Conservation (phyloP, 2,888 invertebrate species). For the Eupithecia vulgata region DNA sequence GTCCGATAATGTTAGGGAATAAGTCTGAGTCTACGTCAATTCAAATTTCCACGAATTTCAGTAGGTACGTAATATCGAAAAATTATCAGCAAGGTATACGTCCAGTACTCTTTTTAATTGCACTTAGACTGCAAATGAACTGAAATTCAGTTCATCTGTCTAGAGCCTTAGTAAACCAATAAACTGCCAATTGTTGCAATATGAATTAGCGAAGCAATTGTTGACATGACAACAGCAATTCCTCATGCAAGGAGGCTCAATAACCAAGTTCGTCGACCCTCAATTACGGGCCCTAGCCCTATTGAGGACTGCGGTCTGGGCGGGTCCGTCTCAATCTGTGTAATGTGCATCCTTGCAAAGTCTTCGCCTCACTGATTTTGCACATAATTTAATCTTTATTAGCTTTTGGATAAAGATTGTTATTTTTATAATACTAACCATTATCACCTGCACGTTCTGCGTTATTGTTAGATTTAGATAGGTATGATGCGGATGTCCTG, state of each 20-base stretch:
- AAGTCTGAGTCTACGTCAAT: neutral
- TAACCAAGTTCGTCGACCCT: slow-evolving; percentile 67
- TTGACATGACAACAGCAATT: slow-evolving; percentile 57
- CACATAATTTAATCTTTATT: slow-evolving; percentile 67
- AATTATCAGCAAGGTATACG: neutral
- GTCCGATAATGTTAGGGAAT: neutral
- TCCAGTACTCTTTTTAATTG: too few relatives aligned
- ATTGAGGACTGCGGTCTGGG: slow-evolving; percentile 61
- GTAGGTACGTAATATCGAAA: neutral
- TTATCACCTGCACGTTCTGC: neutral
- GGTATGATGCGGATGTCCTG: neutral
- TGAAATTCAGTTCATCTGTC: neutral
- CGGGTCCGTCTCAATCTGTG: slow-evolving; percentile 66
- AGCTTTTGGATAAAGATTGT: slow-evolving; percentile 33
- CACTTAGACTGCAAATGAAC: too few relatives aligned
- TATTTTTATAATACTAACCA: neutral
- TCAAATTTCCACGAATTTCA: neutral
- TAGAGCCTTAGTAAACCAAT: slow-evolving; percentile 7
- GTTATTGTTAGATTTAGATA: neutral
- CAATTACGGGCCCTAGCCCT: slow-evolving; percentile 73
- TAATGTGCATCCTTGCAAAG: slow-evolving; percentile 54
- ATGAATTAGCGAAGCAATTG: slow-evolving; percentile 46
- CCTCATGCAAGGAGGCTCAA: slow-evolving; percentile 54
- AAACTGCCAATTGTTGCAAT: slow-evolving; percentile 27
- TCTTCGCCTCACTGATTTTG: slow-evolving; percentile 60